Base-by-base conservation (phyloP, 2,797 vertebrate species). In the Anomalospiza imberbis region DNA sequence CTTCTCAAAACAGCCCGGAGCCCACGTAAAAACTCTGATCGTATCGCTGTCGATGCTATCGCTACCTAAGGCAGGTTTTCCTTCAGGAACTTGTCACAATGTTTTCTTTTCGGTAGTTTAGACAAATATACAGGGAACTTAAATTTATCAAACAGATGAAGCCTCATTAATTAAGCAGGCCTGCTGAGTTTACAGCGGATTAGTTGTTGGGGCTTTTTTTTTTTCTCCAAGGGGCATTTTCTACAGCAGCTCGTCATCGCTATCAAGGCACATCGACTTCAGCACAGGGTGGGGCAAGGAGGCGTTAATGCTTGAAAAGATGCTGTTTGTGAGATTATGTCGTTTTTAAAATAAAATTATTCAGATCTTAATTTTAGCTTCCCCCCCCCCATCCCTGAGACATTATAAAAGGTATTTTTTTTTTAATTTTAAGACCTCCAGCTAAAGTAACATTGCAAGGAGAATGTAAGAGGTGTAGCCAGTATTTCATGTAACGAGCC, bases 51-150 rank as follows among this genome's bases (percentile, higher is more conserved):
- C 58, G 91, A 96, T 96, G 75, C 88, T 91, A 96, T 95, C 95
- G 72, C 81, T n/a, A n/a, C n/a, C 31, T 78, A 48, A 42, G 47
- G 51, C 86, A 65, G 94, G 47, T 61, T 89, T 87, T 63, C 13
- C 90, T 91, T 66, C 83, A 74, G 91, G 74, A 93, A 65, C 96
- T 63, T 96, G 96, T 93, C 97, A 95, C 80, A 83, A 32, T 88
- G 79, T 96, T 97, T 97, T 93, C 91, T 90, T 96, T 96, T 51
- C 94, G 24, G 91, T 84, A 96, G 94, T 96, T 97, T 74, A 91
- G 87, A 96, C 81, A 95, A 96, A 97, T 84, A 97, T 50, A 95
- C 93, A 92, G 38, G 48, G 66, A 84, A 72, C 58, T 77, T 85
- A 34, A 71, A 95, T 88, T 77, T 94, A 92, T 87, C 88, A 74